A percentile compares a stretch with the other conserved stretches of the same genome.
Evolutionary conservation across 2,888 invertebrate species (phyloP).

Genomic region (Schizaphis graminum): DNA sequence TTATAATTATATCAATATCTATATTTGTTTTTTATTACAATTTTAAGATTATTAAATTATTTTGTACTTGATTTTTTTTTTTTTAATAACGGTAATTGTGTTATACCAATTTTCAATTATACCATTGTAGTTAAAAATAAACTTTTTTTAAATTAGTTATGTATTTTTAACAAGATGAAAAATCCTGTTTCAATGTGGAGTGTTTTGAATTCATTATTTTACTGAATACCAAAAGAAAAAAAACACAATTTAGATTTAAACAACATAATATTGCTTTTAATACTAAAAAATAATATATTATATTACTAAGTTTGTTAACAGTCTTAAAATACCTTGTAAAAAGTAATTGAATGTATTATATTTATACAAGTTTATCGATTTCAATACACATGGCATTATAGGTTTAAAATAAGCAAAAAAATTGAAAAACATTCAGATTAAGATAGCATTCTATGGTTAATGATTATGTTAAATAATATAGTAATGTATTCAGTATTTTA

Average conservation of each 20-base stretch:
- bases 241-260: background rate
- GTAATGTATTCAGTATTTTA: background rate
- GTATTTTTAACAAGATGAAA: background rate
- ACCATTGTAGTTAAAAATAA: background rate
- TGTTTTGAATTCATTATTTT: background rate
- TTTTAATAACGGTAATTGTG: background rate
- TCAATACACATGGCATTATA: background rate
- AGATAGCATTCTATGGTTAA: background rate
- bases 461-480: background rate
- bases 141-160: background rate
- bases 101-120: background rate
- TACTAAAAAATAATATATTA: background rate
- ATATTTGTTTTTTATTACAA: background rate
- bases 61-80: background rate
- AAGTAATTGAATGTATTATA: background rate
- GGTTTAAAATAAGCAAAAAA: background rate
- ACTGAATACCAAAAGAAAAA: background rate
- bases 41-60: background rate
- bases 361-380: background rate
- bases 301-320: background rate
- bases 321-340: slow-evolving; percentile 19
- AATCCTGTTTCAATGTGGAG: background rate
- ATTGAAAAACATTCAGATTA: background rate
- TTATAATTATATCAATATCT: background rate
- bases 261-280: background rate